These are phyloP conservation scores for Caloenas nicobarica DNA, from an alignment of 2,113 vertebrate genomes.

Conservation along the genomic window DNA sequence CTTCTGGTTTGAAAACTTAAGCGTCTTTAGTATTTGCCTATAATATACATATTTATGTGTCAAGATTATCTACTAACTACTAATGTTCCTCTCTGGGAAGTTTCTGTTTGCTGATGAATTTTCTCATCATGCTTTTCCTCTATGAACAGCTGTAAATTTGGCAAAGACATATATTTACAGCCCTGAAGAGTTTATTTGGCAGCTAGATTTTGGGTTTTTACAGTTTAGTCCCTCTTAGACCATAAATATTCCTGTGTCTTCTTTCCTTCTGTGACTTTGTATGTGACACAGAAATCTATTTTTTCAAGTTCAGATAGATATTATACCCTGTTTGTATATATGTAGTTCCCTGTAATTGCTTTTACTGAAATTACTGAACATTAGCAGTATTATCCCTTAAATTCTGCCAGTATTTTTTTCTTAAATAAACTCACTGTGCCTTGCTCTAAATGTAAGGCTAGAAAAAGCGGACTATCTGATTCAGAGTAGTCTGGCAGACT, in stretches of 20 bases:
- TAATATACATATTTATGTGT: background rate
- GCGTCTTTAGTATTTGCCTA: background rate
- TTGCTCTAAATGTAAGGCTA: background rate
- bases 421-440: fast-evolving
- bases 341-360: background rate
- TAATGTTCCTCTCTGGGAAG: background rate
- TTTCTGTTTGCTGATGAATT: background rate
- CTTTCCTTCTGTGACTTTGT: background rate
- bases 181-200: background rate
- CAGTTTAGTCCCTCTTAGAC: background rate
- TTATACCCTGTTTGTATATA: background rate
- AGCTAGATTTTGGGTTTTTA: background rate
- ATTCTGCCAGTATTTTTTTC: background rate
- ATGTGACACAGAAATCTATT: background rate
- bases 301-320: constrained; percentile 23
- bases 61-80: background rate
- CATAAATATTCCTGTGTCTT: constrained; percentile 11
- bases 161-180: background rate
- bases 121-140: background rate
- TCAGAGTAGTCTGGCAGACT: background rate
- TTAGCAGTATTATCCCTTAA: background rate
- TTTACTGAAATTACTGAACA: background rate
- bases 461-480: background rate
- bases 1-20: background rate
- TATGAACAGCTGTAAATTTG: constrained; percentile 11